Percentiles rank a stretch among this genome's conserved stretches.
phyloP scores from a whole-genome alignment of 2,113 vertebrate genomes.

The Menura novaehollandiae region DNA sequence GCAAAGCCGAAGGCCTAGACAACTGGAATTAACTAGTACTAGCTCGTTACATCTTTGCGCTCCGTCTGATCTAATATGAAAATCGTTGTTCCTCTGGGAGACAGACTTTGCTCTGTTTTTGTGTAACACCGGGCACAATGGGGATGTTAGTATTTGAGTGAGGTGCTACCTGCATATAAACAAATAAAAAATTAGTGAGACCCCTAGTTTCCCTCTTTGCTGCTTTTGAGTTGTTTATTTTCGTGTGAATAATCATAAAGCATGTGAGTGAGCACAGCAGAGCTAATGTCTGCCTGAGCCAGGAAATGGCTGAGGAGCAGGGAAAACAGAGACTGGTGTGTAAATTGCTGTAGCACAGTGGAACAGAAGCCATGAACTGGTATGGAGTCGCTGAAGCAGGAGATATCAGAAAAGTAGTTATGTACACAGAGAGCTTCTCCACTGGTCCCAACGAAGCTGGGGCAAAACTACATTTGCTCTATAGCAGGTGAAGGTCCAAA shows the following conservation, averaged over 20 bases:
- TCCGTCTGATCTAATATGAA: background rate
- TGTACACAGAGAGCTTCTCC: background rate
- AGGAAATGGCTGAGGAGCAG: background rate
- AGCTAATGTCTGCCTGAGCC: background rate
- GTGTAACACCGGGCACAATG: background rate
- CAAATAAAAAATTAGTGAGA: background rate
- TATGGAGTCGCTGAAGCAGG: background rate
- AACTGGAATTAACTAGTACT: background rate
- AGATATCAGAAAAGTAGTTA: background rate
- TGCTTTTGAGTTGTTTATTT: background rate
- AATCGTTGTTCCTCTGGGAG: background rate
- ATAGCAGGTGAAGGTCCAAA: background rate
- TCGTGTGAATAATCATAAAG: background rate
- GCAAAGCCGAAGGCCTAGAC: slow-evolving; percentile 1
- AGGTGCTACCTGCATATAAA: background rate
- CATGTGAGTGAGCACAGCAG: background rate
- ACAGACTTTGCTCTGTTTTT: background rate
- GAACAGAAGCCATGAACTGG: background rate
- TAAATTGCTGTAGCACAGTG: fast-evolving
- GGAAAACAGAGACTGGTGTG: background rate
- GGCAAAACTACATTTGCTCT: background rate
- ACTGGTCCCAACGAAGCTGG: background rate
- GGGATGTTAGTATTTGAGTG: background rate
- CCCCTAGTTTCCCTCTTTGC: background rate
- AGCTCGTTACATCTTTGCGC: background rate